A percentile compares a stretch with the other conserved stretches of the same genome.
phyloP scores from a whole-genome alignment of 2,797 vertebrate species.

The Esox masquinongy region DNA sequence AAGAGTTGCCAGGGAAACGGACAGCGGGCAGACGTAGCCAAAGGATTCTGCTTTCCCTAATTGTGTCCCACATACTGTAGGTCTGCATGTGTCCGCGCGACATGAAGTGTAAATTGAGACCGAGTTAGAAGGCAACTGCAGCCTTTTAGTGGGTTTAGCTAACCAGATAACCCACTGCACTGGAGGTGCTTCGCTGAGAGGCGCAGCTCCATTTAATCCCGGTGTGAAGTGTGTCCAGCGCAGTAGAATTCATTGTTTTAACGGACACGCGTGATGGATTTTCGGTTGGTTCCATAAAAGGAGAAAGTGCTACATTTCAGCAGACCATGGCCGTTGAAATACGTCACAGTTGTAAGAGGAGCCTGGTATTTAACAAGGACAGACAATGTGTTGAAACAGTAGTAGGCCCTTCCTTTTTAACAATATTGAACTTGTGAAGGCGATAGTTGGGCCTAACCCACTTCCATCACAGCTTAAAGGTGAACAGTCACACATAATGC shows the following conservation, averaged over 20 bases:
- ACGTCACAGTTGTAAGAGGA: background rate
- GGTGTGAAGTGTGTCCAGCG: background rate
- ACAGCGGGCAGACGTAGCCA: slow-evolving; percentile 15
- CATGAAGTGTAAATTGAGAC: slow-evolving; percentile 6
- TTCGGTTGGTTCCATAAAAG: background rate
- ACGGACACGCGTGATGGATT: background rate
- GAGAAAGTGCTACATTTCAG: background rate
- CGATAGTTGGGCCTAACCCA: too few species aligned
- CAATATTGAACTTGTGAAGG: too few species aligned
- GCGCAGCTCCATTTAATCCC: background rate
- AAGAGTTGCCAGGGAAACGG: slow-evolving; percentile 67
- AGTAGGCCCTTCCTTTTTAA: too few species aligned
- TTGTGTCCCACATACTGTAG: slow-evolving; percentile 30
- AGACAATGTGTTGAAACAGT: too few species aligned
- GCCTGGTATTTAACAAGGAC: too few species aligned
- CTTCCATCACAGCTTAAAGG: background rate
- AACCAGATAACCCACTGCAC: background rate
- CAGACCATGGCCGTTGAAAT: background rate
- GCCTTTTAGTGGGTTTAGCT: background rate
- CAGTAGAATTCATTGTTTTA: background rate
- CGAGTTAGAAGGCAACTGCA: slow-evolving; percentile 6
- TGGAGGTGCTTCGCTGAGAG: background rate
- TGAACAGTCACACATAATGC: background rate
- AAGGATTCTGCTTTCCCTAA: slow-evolving; percentile 33
- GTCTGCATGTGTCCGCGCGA: slow-evolving; percentile 28